These are phyloP conservation scores for Trididemnum nubilum DNA, from an alignment of 23 tunicate genomes.

Conservation along the genomic window DNA sequence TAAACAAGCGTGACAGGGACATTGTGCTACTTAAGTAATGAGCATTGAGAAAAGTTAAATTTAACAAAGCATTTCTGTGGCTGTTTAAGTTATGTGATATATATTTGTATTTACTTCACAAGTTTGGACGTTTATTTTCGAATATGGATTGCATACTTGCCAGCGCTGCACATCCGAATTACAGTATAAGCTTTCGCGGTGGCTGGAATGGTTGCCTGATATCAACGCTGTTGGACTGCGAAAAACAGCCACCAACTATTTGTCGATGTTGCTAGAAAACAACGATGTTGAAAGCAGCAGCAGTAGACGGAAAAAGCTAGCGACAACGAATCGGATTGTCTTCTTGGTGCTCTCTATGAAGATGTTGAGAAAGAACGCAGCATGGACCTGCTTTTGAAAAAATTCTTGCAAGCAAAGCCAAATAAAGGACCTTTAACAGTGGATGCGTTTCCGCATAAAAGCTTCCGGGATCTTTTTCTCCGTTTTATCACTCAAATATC, in stretches of 20 bases:
- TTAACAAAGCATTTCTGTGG: neutral
- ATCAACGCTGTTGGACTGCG: slow-evolving; percentile 4
- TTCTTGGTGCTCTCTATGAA: slow-evolving; percentile 16
- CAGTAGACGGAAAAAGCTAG: slow-evolving; percentile 13
- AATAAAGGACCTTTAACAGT: slow-evolving; percentile 2
- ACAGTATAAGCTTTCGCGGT: slow-evolving; percentile 16
- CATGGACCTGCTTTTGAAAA: neutral
- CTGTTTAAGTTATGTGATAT: neutral
- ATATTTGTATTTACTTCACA: slow-evolving; percentile 18
- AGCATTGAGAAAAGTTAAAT: neutral
- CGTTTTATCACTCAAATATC: slow-evolving; percentile 17
- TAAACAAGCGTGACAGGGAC: neutral
- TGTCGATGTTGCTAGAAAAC: slow-evolving; percentile 16
- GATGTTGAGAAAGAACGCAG: slow-evolving; percentile 11
- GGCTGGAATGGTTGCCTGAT: slow-evolving; percentile 25
- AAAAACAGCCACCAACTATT: slow-evolving; percentile 3
- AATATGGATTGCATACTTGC: slow-evolving; percentile 18
- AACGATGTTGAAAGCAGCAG: slow-evolving; percentile 5
- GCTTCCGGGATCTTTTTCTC: slow-evolving; percentile 5
- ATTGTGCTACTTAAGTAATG: slow-evolving; percentile 4
- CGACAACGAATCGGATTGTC: neutral
- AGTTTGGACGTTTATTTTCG: slow-evolving; percentile 2
- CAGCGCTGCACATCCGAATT: slow-evolving; percentile 17
- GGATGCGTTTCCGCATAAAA: neutral
- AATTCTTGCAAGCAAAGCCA: slow-evolving; percentile 3